These are phyloP conservation scores for Lycia hirtaria DNA, from an alignment of 2,888 invertebrate species.

Conservation along the genomic window DNA sequence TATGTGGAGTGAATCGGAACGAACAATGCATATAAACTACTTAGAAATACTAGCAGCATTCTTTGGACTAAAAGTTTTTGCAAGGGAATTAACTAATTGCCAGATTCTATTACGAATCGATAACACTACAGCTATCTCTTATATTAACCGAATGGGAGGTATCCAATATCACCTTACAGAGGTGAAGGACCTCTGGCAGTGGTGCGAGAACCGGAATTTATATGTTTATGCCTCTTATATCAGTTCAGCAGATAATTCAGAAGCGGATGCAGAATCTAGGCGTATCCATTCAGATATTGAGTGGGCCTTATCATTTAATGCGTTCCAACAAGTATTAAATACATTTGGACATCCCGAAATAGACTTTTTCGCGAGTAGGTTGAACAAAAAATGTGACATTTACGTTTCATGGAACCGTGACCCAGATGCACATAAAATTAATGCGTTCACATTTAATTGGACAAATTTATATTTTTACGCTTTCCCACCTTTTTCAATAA, in stretches of 20 bases:
- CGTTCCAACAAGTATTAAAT: not conserved
- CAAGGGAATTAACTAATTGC: not conserved
- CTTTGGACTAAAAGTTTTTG: not conserved
- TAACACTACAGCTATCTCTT: not conserved
- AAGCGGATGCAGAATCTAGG: slow-evolving; percentile 8
- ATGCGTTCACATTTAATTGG: slow-evolving; percentile 14
- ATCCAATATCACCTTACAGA: not conserved
- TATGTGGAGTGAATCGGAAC: not conserved
- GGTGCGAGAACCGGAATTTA: not conserved
- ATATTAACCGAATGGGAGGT: not conserved
- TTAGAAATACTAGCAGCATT: not conserved
- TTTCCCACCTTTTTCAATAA: slow-evolving; percentile 6
- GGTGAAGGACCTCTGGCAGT: not conserved
- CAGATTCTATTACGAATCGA: not conserved
- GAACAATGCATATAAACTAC: not conserved
- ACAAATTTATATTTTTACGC: not conserved
- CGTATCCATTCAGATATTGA: slow-evolving; percentile 9
- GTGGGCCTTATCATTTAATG: slow-evolving; percentile 2
- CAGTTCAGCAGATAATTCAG: not conserved
- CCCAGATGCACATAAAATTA: slow-evolving; percentile 9
- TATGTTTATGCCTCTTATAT: not conserved
- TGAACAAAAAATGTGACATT: slow-evolving; percentile 11
- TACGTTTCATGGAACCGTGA: slow-evolving; percentile 16
- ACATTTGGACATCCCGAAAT: slow-evolving; percentile 6
- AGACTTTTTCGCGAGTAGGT: slow-evolving; percentile 13